Evolutionary conservation across 2,888 invertebrate genomes (phyloP), one percentile per base, ranked within the genome.

Genomic region (Sarcophaga subvicina): DNA sequence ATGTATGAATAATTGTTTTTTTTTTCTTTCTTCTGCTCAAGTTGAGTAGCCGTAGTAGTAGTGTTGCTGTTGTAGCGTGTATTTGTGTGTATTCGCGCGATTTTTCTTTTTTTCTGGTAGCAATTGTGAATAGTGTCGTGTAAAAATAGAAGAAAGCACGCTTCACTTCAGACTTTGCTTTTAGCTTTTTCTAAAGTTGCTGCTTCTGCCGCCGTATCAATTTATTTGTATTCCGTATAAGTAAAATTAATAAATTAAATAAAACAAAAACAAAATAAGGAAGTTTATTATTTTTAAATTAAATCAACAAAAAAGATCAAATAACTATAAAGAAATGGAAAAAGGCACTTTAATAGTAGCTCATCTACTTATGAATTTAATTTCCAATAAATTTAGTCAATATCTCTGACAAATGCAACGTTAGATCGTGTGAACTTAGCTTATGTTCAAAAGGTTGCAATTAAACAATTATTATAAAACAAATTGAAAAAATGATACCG

Each of bases 91-190:
- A 4, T 66, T 59, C 59, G 22, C 73, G 83, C 64, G 64, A 45
- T 54, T 54, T 54, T 54, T 54, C 4, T 17, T 54, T 54, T 14
- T 14, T 54, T 54, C 8, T 6, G 37, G 17, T 14, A 1, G 14
- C 54, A 85, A 78, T 79, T 82, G 72, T 83, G 82, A 75, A 79
- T 82, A 63, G 73, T 82, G 85, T 79, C 69, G 83, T 62, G 66
- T 25, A 80, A 69, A 80, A 67, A 62, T 75, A 70, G 78, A 60
- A 67, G 64, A 75, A 75, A 64, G 82, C 87, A 85, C 82, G 86
- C 84, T 82, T 80, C 62, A 77, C 75, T 87, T 87, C 49, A 69
- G 73, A 64, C 73, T 80, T 83, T 62, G 45, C 76, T 83, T 69
- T 67, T 76, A 11, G 27, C 47, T 59, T 70, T 25, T 82, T 22